Evolutionary conservation across 2,888 invertebrate genomes (phyloP), one percentile per base, ranked within the genome.

Genomic region (Phania funesta): DNA sequence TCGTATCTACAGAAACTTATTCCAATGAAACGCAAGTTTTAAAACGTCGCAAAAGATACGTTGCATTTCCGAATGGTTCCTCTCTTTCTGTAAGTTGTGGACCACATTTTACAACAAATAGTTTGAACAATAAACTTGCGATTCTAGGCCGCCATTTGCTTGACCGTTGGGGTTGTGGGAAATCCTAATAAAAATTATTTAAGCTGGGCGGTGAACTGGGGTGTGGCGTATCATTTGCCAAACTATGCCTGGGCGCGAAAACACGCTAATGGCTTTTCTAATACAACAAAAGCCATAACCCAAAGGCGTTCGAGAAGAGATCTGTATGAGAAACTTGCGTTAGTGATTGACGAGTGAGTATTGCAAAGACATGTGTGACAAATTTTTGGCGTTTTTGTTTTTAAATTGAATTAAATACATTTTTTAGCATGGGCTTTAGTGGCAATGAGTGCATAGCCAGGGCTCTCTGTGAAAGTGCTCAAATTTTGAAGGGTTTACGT

Each of bases 401-500:
- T 41, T 26, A n/a, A n/a, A 26, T 7, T n/a, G n/a, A 1, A 41
- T 18, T 16, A 16, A 4, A 4, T 41, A 29, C 9, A 5, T 38
- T 52, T 38, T 18, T 32, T 16, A 96, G 96, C 80, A 95, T 95
- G 94, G 96, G 95, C 0, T 95, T 94, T 86, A 93, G 94, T 86
- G 96, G 96, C 0, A 92, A 94, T 60, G 92, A 93, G 7, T 96
- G 96, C 87, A 92, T 96, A 46, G 91, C 94, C 50, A 93, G 94
- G 71, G 94, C 95, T 0, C 90, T 96, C 0, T 96, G 96, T 88
- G 96, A 96, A 87, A 93, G 95, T 2, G 93, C 94, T 0, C 93
- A 94, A 83, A 92, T 93, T 13, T 91, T 95, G 38, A 78, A 83
- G 9, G 65, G 71, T 1, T 38, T 80, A 0, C 92, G 93, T 11